A percentile compares a stretch with the other conserved stretches of the same genome.
These are phyloP conservation scores for Heliconius congener DNA, from an alignment of 1,140 invertebrate species.

Conservation along the genomic window DNA sequence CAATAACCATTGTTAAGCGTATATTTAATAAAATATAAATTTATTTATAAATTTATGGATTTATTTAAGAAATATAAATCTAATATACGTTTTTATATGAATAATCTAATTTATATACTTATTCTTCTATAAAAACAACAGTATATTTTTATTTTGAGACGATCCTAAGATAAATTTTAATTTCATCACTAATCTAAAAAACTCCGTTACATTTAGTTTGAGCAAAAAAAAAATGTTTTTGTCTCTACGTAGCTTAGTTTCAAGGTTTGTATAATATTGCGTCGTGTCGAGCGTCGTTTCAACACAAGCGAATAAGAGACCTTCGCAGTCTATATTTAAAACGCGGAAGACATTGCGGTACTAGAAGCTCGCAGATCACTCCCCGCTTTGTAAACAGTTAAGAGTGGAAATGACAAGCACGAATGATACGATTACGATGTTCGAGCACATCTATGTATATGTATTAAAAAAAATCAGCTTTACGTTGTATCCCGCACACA, in stretches of 20 bases:
- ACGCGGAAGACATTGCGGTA: constrained; percentile 76
- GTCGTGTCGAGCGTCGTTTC: constrained; percentile 53
- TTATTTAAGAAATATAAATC: too few species aligned
- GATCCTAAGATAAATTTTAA: background rate
- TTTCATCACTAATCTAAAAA: constrained; percentile 26
- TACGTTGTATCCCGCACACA: too few species aligned
- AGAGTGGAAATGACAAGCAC: constrained; percentile 51
- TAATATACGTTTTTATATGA: too few species aligned
- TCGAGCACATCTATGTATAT: constrained; percentile 19
- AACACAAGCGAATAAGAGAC: constrained; percentile 65
- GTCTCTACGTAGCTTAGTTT: constrained; percentile 40
- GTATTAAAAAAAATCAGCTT: too few species aligned
- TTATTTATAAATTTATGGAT: too few species aligned
- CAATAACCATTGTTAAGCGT: too few species aligned
- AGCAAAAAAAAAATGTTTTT: constrained; percentile 39
- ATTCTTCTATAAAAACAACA: background rate
- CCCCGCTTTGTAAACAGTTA: constrained; percentile 70
- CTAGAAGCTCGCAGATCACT: constrained; percentile 68
- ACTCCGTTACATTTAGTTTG: constrained; percentile 32
- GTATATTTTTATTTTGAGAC: background rate
- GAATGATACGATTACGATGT: constrained; percentile 29
- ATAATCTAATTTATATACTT: background rate
- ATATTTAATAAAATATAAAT: too few species aligned
- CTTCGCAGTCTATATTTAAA: constrained; percentile 78
- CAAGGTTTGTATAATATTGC: constrained; percentile 56